Percentiles rank a stretch among this genome's conserved stretches.
Conservation (phyloP, 2,888 invertebrate genomes). For the Lysandra bellargus region DNA sequence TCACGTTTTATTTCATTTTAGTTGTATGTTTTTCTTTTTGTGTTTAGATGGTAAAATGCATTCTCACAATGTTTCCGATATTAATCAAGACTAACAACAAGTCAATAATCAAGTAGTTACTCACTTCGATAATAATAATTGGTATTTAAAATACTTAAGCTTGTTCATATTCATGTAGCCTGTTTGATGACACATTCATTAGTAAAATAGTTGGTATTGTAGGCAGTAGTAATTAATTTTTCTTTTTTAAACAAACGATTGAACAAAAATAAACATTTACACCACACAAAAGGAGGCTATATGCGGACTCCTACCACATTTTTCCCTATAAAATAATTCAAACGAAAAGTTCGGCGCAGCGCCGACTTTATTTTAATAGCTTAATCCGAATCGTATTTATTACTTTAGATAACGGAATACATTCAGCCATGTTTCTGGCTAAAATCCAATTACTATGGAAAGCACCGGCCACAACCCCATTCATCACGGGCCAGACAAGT, state of each 20-base stretch:
- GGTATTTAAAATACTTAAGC: no score
- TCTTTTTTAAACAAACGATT: background rate
- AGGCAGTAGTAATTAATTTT: background rate
- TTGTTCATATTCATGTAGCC: background rate
- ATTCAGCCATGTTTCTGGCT: constrained; percentile 40
- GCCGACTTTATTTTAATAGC: constrained; percentile 34
- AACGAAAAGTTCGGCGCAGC: constrained; percentile 26
- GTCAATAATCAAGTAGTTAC: no score
- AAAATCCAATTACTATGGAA: constrained; percentile 44
- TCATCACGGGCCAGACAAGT: constrained; percentile 44
- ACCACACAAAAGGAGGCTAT: background rate
- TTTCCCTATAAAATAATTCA: constrained; percentile 24
- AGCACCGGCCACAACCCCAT: constrained; percentile 41
- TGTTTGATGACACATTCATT: background rate
- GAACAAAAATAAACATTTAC: background rate
- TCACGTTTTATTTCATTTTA: background rate
- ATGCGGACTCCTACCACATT: constrained; percentile 28
- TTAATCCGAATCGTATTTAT: constrained; percentile 33
- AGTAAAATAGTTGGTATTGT: no score
- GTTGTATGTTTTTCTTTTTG: background rate
- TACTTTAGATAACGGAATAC: constrained; percentile 39
- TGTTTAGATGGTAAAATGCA: no score
- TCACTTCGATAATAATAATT: no score
- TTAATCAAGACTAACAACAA: no score
- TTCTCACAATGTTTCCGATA: no score